Base-by-base conservation (phyloP, 2,888 invertebrate genomes). In the Tinea trinotella region DNA sequence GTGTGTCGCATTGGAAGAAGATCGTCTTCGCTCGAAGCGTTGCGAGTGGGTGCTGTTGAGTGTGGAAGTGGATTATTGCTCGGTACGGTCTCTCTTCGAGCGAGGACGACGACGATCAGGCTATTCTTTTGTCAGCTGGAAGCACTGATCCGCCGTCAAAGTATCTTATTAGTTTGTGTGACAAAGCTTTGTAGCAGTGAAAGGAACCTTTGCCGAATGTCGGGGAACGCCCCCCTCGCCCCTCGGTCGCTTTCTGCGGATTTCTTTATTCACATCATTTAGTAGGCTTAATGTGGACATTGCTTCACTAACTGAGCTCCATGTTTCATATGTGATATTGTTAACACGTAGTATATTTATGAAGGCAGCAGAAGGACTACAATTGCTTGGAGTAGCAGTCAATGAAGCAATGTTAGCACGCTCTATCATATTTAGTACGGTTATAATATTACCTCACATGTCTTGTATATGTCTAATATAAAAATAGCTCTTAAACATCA, bases 361-460 rank as follows among this genome's bases (percentile, higher is more conserved):
- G n/a, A n/a, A n/a, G n/a, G n/a, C n/a, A n/a, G n/a, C n/a, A n/a
- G n/a, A n/a, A n/a, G n/a, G n/a, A n/a, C n/a, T n/a, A n/a, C n/a
- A n/a, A n/a, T n/a, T n/a, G n/a, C n/a, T n/a, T 30, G 3, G 30
- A n/a, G 10, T 15, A 40, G 2, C 40, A 40, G 40, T 7, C 13
- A 3, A 13, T 15, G 15, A 15, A 40, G 40, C 13, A 15, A n/a
- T 12, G 40, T 40, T 15, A 13, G 40, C 40, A 40, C 40, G 40
- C 15, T 40, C 12, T 40, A 13, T 40, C 13, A 40, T 40, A 40
- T 12, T 9, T 19, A 10, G 19, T 46, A 50, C 50, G 12, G 50
- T 50, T 50, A 20, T 24, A 12, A n/a, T n/a, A 50, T 50, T 50
- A 50, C 50, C 50, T 50, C 50, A 50, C 22, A 50, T 50, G 15